These are phyloP conservation scores for Caenorhabditis remanei DNA, from an alignment of 1,140 invertebrate species.

Conservation along the genomic window DNA sequence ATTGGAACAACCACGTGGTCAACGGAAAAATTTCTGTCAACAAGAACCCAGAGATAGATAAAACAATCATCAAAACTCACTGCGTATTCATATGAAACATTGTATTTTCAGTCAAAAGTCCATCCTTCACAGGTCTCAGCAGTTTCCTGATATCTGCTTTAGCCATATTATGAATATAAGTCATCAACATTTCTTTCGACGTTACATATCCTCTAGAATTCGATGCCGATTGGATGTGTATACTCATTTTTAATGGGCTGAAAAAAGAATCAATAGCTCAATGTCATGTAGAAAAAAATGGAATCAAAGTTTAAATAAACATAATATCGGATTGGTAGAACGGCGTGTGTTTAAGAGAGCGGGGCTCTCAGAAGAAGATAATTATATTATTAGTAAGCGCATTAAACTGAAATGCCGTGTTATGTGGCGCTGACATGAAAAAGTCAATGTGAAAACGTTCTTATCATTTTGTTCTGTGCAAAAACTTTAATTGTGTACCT, in stretches of 20 bases:
- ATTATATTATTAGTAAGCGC: constrained; percentile 46
- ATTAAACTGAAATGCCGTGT: constrained; percentile 32
- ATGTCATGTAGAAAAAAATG: neutral
- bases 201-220: constrained; percentile 58
- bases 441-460: constrained; percentile 37
- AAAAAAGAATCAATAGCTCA: constrained; percentile 28
- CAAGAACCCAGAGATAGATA: neutral
- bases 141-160: constrained; percentile 59
- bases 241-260: neutral
- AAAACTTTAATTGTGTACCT: constrained; percentile 17
- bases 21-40: constrained; percentile 70
- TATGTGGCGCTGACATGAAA: constrained; percentile 47
- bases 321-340: neutral
- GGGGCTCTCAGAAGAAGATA: neutral
- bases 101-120: constrained; percentile 70
- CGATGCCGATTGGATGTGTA: constrained; percentile 44
- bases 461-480: constrained; percentile 53
- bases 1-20: constrained; percentile 69
- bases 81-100: constrained; percentile 69
- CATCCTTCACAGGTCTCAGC: constrained; percentile 68
- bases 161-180: constrained; percentile 60
- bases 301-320: constrained; percentile 11
- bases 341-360: constrained; percentile 23
- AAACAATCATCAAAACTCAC: constrained; percentile 57
- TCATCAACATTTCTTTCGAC: constrained; percentile 58